Percentiles rank a stretch among this genome's conserved stretches.
phyloP scores from a whole-genome alignment of 2,888 invertebrate species.

The Crossocerus cetratus region DNA sequence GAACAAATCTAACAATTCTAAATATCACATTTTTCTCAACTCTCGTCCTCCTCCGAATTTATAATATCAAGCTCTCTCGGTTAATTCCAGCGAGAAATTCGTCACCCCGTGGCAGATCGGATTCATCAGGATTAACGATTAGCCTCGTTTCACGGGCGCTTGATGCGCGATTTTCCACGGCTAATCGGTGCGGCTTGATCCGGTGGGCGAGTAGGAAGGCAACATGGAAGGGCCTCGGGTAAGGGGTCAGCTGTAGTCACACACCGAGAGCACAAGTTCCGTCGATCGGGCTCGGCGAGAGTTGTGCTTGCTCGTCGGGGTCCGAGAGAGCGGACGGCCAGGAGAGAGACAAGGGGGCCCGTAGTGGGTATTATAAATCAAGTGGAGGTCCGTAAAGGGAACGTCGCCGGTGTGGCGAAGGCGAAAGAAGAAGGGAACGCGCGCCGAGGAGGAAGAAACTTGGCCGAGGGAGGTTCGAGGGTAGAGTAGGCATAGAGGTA shows the following conservation, averaged over 20 bases:
- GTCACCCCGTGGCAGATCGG: not conserved
- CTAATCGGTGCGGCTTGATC: not conserved
- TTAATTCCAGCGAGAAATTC: too few species aligned
- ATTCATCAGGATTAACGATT: not conserved
- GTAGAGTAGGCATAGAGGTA: too few species aligned
- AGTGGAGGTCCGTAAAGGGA: constrained; percentile 61
- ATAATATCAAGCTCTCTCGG: too few species aligned
- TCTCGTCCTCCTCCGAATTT: too few species aligned
- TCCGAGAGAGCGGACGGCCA: constrained; percentile 29
- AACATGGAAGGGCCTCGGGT: constrained; percentile 9
- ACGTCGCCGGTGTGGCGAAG: constrained; percentile 49
- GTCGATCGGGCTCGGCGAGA: too few species aligned
- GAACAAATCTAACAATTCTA: too few species aligned
- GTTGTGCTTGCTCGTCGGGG: not conserved
- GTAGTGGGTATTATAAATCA: constrained; percentile 63
- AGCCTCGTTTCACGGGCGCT: not conserved
- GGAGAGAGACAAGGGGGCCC: constrained; percentile 55
- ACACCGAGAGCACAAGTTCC: constrained; percentile 12
- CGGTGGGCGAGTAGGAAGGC: constrained; percentile 23
- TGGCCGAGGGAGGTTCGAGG: not conserved
- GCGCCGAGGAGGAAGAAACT: constrained; percentile 33
- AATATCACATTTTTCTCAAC: too few species aligned
- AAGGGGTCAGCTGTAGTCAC: constrained; percentile 23
- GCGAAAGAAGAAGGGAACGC: constrained; percentile 46
- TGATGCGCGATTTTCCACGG: not conserved